phyloP scores from a whole-genome alignment of 2,113 vertebrate genomes.

The Gymnobelideus leadbeateri region DNA sequence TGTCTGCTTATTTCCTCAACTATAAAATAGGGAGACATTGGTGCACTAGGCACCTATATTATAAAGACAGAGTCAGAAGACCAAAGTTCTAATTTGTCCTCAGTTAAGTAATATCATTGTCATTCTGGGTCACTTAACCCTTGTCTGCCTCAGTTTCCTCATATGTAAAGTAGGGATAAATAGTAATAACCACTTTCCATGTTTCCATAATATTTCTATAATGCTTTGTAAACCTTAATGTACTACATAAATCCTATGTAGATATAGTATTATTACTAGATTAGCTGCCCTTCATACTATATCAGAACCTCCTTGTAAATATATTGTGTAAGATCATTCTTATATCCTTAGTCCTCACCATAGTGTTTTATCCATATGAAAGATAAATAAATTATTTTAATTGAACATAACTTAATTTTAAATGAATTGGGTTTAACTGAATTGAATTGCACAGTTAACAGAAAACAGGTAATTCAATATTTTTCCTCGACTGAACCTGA shows the following conservation, averaged over 20 bases:
- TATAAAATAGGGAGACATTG: neutral
- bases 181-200: neutral
- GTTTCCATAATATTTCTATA: neutral
- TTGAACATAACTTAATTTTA: neutral
- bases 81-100: too few relatives aligned
- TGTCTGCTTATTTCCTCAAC: neutral
- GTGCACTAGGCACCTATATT: neutral
- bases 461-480: neutral
- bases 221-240: neutral
- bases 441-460: neutral
- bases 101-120: too few relatives aligned
- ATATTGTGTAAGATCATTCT: neutral
- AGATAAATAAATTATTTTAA: neutral
- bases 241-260: neutral
- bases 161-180: neutral
- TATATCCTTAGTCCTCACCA: neutral
- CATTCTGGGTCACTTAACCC: neutral
- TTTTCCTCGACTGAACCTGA: neutral
- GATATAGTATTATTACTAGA: neutral
- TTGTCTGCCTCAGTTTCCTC: neutral
- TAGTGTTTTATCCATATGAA: neutral
- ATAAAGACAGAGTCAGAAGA: neutral
- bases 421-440: neutral
- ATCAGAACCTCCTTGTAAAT: neutral
- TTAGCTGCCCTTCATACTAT: neutral